Evolutionary conservation across 2,888 invertebrate species (phyloP).

Genomic region (Apotomis betuletana): DNA sequence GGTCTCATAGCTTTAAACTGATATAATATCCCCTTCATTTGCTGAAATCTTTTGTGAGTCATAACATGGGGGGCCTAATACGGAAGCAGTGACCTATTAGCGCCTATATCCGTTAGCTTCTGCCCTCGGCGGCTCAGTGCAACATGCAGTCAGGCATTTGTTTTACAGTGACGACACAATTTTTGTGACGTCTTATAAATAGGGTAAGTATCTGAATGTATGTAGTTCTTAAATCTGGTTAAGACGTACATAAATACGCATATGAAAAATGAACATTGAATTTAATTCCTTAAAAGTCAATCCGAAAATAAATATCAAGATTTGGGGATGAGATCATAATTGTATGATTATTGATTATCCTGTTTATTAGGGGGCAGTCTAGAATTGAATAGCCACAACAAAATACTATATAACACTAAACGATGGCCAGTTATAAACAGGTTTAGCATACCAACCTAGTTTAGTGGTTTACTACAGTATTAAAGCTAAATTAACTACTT

Average conservation of each 20-base stretch:
- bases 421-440: not conserved
- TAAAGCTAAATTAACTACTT: not conserved
- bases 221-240: too few relatives aligned
- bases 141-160: not conserved
- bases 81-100: conserved; percentile 64
- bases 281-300: too few relatives aligned
- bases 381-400: too few relatives aligned
- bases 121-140: conserved; percentile 12
- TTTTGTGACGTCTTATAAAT: not conserved
- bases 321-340: too few relatives aligned
- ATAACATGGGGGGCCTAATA: conserved; percentile 58
- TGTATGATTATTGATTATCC: too few relatives aligned
- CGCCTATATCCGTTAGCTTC: conserved; percentile 48
- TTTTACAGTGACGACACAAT: not conserved
- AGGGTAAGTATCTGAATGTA: not conserved
- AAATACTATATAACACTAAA: too few relatives aligned
- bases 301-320: too few relatives aligned
- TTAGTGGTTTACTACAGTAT: not conserved
- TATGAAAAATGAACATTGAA: too few relatives aligned
- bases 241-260: too few relatives aligned
- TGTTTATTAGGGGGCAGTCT: too few relatives aligned
- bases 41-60: conserved; percentile 49
- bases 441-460: not conserved
- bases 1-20: not conserved
- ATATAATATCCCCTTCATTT: conserved; percentile 20